A percentile compares a stretch with the other conserved stretches of the same genome.
These are phyloP conservation scores for Lacerta bilineata DNA, from an alignment of 2,797 vertebrate species.

Conservation along the genomic window DNA sequence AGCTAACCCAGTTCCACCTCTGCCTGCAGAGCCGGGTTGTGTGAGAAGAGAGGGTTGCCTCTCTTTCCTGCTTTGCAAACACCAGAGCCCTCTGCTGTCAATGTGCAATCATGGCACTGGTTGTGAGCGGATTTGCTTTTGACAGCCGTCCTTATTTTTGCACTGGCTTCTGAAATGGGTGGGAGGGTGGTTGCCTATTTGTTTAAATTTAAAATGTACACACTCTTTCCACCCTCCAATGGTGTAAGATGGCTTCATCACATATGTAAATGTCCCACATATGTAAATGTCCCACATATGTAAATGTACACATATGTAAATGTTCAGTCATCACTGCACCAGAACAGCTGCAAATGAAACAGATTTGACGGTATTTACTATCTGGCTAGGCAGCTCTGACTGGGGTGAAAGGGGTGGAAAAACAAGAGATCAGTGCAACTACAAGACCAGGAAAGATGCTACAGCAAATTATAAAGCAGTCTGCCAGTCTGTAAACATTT, in stretches of 20 bases:
- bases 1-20: neutral
- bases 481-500: neutral
- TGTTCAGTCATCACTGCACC: too few species aligned
- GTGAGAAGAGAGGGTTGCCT: neutral
- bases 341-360: neutral
- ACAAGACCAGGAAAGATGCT: neutral
- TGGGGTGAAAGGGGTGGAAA: neutral
- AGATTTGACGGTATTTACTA: neutral
- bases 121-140: too few species aligned
- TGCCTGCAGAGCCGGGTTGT: neutral
- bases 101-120: neutral
- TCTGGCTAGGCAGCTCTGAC: neutral
- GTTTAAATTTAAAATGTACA: neutral
- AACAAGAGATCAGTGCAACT: neutral
- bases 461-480: neutral
- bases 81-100: conserved; percentile 10
- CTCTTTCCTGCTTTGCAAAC: neutral
- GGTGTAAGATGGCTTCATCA: neutral
- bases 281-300: neutral
- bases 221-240: neutral
- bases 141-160: too few species aligned
- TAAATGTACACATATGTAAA: neutral
- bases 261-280: neutral
- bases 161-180: neutral
- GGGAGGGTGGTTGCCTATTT: neutral